A percentile compares a stretch with the other conserved stretches of the same genome.
phyloP scores from a whole-genome alignment of 2,113 vertebrate genomes.

The Australoheros scitulus region DNA sequence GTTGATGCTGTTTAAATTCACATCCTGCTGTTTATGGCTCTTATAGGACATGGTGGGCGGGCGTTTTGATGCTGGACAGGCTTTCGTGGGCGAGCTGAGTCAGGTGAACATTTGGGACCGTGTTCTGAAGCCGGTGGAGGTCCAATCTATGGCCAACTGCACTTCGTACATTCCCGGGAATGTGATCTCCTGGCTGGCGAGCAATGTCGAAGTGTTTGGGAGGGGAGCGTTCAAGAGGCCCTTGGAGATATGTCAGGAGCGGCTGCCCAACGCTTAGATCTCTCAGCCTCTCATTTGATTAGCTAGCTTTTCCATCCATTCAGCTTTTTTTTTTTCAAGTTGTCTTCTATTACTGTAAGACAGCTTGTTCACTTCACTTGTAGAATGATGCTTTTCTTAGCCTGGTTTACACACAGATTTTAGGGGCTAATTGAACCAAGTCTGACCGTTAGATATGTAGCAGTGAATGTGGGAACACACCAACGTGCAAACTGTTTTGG shows the following conservation, averaged over 20 bases:
- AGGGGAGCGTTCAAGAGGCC: constrained; percentile 89
- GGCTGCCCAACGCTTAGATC: constrained; percentile 87
- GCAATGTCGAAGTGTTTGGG: constrained; percentile 92
- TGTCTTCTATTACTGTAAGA: not conserved
- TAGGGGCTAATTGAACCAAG: not conserved
- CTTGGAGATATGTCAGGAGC: constrained; percentile 91
- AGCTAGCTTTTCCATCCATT: constrained; percentile 6
- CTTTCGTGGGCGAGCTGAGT: constrained; percentile 96
- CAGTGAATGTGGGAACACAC: not conserved
- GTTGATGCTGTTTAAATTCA: constrained; percentile 15
- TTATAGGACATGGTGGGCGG: constrained; percentile 94
- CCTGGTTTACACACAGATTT: constrained; percentile 2
- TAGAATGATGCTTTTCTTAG: not conserved
- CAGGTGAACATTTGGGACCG: constrained; percentile 99
- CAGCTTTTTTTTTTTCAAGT: not conserved
- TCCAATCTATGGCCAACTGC: constrained; percentile 93
- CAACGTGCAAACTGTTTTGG: constrained; percentile 6
- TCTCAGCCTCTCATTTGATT: not conserved
- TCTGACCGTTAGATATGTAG: not conserved
- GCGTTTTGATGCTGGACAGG: constrained; percentile 96
- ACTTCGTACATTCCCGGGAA: constrained; percentile 92
- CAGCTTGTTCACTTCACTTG: not conserved
- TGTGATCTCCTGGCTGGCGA: constrained; percentile 92
- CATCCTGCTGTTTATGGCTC: constrained; percentile 53
- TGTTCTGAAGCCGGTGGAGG: constrained; percentile 87